Conservation (phyloP, 92 coral and sea anemone genomes). For the Plumapathes pennacea region DNA sequence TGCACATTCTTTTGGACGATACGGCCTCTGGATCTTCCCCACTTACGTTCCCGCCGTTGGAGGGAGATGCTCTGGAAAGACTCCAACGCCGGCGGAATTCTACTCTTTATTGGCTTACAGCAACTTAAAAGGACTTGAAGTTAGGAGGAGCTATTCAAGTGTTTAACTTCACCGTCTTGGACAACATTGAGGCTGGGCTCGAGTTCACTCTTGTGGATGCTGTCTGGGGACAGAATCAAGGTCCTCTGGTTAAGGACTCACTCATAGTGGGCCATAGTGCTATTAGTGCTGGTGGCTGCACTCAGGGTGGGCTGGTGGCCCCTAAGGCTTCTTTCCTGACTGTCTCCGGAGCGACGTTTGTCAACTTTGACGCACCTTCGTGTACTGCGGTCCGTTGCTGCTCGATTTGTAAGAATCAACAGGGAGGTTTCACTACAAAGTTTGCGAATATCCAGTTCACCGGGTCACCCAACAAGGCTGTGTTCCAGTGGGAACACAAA, state of each 20-base stretch:
- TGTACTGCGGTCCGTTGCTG: slow-evolving; percentile 60
- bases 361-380: slow-evolving; percentile 35
- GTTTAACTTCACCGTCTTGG: slow-evolving; percentile 55
- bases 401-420: slow-evolving; percentile 60
- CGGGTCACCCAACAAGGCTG: slow-evolving; percentile 49
- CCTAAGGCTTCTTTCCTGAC: slow-evolving; percentile 53
- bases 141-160: slow-evolving; percentile 54
- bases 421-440: slow-evolving; percentile 63
- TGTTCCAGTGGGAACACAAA: slow-evolving; percentile 72
- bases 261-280: slow-evolving; percentile 59
- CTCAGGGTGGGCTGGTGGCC: slow-evolving; percentile 46
- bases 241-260: slow-evolving; percentile 48
- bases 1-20: slow-evolving; percentile 75
- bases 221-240: slow-evolving; percentile 44
- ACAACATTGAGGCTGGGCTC: slow-evolving; percentile 66
- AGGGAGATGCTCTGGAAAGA: slow-evolving; percentile 17
- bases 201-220: slow-evolving; percentile 50
- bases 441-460: slow-evolving; percentile 41
- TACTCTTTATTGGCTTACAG: slow-evolving; percentile 58
- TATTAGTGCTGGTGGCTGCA: slow-evolving; percentile 46
- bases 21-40: slow-evolving; percentile 76
- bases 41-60: slow-evolving; percentile 40
- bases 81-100: slow-evolving; percentile 54
- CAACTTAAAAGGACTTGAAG: slow-evolving; percentile 68
- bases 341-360: slow-evolving; percentile 54